Base-by-base conservation (phyloP, 2,888 invertebrate species). In the Morpho helenor region DNA sequence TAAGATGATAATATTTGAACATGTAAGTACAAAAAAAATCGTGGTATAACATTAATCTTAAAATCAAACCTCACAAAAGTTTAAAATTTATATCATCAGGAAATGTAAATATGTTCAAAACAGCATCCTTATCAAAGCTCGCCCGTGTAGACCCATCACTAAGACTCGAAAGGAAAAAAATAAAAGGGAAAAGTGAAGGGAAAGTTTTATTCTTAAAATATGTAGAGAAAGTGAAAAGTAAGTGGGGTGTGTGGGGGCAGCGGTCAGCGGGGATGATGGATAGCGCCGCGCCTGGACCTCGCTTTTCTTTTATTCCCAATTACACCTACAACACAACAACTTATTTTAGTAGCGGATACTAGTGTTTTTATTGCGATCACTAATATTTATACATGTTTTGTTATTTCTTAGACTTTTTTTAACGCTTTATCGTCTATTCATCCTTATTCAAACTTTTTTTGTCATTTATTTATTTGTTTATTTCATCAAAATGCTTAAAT, bases 221-320 rank as follows among this genome's bases (percentile, higher is more conserved):
- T 91, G 91, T 90, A 90, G 90, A 88, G 90, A 85, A 87, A 89
- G 90, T 87, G 91, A 87, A 90, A 87, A 91, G 87, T 87, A 87
- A 85, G 84, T 81, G 82, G 77, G 80, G 77, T 77, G 79, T 66
- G 73, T 71, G 80, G 80, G 75, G 79, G 79, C 77, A 79, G 82
- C 84, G 87, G 85, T 87, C 87, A 88, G 84, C 77, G 79, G 82
- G 89, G 84, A 91, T 91, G 91, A 91, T 91, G 91, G 91, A 91
- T 91, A 87, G 86, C 79, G 80, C 82, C 77, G 74, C 64, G 80
- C 82, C 76, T 73, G 76, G 75, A 74, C 79, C 78, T 75, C 77
- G 73, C 82, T 79, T 80, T 78, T 79, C 82, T 81, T 82, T 80
- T 56, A 65, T 83, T 82, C 82, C 82, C 87, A 84, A 86, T 87